These are phyloP conservation scores for Pseudocheirus occidentalis DNA, from an alignment of 2,797 vertebrate genomes.

Conservation along the genomic window DNA sequence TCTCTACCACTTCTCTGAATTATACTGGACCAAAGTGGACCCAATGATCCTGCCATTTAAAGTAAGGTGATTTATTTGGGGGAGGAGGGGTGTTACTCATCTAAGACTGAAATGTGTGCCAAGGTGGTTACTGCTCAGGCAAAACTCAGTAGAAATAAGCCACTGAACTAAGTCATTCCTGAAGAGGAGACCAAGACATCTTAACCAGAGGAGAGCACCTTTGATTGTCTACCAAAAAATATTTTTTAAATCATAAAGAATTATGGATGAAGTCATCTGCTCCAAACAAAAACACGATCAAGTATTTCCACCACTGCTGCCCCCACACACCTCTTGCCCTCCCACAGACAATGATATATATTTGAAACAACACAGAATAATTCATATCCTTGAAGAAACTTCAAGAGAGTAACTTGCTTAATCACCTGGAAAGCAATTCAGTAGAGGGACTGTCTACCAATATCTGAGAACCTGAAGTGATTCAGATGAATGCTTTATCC, in stretches of 20 bases:
- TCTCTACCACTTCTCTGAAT: neutral
- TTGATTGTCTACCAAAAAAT: neutral
- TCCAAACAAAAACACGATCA: neutral
- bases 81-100: slow-evolving; percentile 22
- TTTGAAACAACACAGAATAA: neutral
- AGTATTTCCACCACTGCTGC: neutral
- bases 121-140: neutral
- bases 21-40: neutral
- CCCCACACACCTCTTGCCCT: neutral
- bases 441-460: neutral
- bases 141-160: slow-evolving; percentile 13
- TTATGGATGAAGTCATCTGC: neutral
- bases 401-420: neutral
- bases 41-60: neutral
- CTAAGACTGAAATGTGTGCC: slow-evolving; percentile 11
- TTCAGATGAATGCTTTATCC: neutral
- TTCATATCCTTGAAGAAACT: slow-evolving; percentile 3
- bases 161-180: neutral
- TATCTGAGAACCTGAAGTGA: neutral
- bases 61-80: neutral
- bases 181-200: neutral
- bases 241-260: neutral
- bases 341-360: neutral
- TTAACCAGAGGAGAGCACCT: neutral
- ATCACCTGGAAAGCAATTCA: neutral